Base-by-base conservation (phyloP, 2,113 vertebrate species). In the Manacus vitellinus region DNA sequence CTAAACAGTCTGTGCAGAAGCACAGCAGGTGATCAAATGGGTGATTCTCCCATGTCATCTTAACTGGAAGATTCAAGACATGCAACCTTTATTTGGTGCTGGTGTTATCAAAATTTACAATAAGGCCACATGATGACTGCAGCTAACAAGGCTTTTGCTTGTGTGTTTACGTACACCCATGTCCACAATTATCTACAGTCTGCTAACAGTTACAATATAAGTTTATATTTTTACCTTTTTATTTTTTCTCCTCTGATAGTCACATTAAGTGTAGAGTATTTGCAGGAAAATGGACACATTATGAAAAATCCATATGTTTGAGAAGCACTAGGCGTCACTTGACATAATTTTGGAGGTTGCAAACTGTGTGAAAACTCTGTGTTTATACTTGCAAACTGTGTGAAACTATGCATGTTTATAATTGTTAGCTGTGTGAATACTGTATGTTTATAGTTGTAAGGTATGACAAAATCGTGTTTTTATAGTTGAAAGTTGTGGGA, bases 111-210 rank as follows among this genome's bases (percentile, higher is more conserved):
- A 73, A 77, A 19, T 65, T 86, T 73, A 46, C 19, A 58, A 3
- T 37, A 54, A 58, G 10, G 10, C 3, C 9, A 35, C 22, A 58
- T 0, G 0, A 31, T 6, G 6, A 55, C 15, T 51, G 18, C 46
- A 81, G 18, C 10, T 78, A 70, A 58, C 9, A 66, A 41, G 8
- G 5, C 8, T 80, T 87, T 61, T 92, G 10, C 14, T 56, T 33
- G 21, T 56, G 12, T 55, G 3, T 24, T 73, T 86, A 46, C 18
- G 3, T 5, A 33, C 19, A 68, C 1, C 6, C 20, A 56, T 30
- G 31, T 35, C 5, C 12, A 14, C 47, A 37, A 7, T 52, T 51
- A 58, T n/a, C 31, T 85, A 12, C 28, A 44, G 5, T 58, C 47
- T 67, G 10, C 14, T 56, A 70, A 7, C 4, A 24, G 39, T 44